Evolutionary conservation across 2,113 vertebrate genomes (phyloP).

Genomic region (Hemiscyllium ocellatum): DNA sequence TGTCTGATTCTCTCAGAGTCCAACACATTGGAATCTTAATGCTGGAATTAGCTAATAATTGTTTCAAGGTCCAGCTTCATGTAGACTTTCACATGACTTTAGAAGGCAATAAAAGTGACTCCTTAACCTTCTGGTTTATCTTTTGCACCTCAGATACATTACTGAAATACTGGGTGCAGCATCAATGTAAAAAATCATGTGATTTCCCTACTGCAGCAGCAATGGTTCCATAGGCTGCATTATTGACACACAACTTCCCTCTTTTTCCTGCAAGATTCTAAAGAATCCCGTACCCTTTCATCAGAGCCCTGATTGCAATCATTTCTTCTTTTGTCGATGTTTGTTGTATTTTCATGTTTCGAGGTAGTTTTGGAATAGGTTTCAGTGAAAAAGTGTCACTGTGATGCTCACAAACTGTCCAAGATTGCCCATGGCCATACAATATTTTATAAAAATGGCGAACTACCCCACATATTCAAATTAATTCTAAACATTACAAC

Average conservation of each 20-base stretch:
- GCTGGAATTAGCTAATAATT: no score
- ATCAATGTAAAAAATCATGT: neutral
- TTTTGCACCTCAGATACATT: neutral
- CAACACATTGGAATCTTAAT: neutral
- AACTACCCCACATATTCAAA: neutral
- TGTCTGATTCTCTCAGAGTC: neutral
- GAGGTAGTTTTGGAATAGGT: neutral
- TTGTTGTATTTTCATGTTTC: neutral
- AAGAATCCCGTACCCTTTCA: neutral
- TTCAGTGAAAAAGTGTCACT: neutral
- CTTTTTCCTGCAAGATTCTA: neutral
- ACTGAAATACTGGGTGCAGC: neutral
- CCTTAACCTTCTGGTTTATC: neutral
- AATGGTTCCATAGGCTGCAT: neutral
- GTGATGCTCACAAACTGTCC: neutral
- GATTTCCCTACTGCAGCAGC: neutral
- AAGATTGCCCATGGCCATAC: neutral
- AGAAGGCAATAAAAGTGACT: neutral
- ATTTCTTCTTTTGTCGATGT: neutral
- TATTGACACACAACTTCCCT: neutral
- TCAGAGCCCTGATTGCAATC: neutral
- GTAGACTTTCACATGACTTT: neutral
- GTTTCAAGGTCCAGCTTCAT: neutral
- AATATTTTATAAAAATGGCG: neutral
- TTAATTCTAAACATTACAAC: neutral